A percentile compares a stretch with the other conserved stretches of the same genome.
Conservation (phyloP, 2,113 vertebrate species). For the Tautogolabrus adspersus region DNA sequence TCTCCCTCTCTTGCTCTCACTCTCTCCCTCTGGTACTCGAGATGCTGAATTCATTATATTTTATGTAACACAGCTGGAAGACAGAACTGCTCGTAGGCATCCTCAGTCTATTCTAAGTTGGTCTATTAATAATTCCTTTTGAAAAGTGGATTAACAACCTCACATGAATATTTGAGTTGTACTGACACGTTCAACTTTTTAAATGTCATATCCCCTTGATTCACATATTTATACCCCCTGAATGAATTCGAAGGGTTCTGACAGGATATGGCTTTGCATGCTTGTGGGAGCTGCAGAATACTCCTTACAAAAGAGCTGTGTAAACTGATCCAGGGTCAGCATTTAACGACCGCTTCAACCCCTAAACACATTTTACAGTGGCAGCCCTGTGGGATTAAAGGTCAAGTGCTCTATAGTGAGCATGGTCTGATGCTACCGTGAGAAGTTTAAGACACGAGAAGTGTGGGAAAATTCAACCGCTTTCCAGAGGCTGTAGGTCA, state of each 20-base stretch:
- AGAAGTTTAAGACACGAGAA: slow-evolving; percentile 20
- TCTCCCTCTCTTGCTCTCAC: not conserved
- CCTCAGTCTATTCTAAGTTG: slow-evolving; percentile 58
- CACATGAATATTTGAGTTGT: slow-evolving; percentile 29
- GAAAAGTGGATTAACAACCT: slow-evolving; percentile 53
- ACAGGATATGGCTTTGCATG: slow-evolving; percentile 4
- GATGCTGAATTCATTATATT: slow-evolving; percentile 64
- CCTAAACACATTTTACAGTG: slow-evolving; percentile 23
- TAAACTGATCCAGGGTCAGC: slow-evolving; percentile 22
- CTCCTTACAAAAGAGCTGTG: not conserved
- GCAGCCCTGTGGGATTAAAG: slow-evolving; percentile 11
- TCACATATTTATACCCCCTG: slow-evolving; percentile 8
- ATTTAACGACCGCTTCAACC: slow-evolving; percentile 32
- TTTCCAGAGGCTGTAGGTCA: not conserved
- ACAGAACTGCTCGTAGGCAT: slow-evolving; percentile 56
- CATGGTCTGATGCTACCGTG: slow-evolving; percentile 18
- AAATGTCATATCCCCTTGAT: slow-evolving; percentile 19
- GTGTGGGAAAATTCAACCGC: slow-evolving; percentile 17
- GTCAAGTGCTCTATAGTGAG: slow-evolving; percentile 26
- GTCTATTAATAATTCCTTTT: slow-evolving; percentile 72
- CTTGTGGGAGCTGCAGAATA: not conserved
- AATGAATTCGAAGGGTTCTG: slow-evolving; percentile 27
- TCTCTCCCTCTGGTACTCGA: slow-evolving; percentile 15
- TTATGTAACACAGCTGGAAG: slow-evolving; percentile 68
- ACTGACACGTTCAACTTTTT: slow-evolving; percentile 34